Base-by-base conservation (phyloP, 30 jellyfish, hydroid and myxozoan genomes). In the Aurelia sp. region DNA sequence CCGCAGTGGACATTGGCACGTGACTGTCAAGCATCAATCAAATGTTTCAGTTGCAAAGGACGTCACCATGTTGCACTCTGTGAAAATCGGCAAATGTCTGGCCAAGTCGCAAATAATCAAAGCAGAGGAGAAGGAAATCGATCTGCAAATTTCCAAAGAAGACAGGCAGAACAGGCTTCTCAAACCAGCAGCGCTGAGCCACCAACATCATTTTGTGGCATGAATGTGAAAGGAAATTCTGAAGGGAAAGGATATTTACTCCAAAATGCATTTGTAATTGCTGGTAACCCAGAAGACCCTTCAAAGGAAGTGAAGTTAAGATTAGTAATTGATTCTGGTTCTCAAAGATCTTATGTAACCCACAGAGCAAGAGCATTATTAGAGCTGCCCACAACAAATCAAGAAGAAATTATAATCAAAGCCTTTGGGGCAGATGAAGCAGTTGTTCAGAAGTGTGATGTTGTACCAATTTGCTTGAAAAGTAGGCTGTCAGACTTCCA, bases 1-100 rank as follows among this genome's bases (percentile, higher is more conserved):
- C 20, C 22, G 75, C 23, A 62, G 53, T 48, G 86, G 86, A 48
- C 86, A 74, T 51, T 74, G 20, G 78, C 86, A 22, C 74, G 60
- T 51, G 78, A 59, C 51, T 74, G 86, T 55, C 57, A 74, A 51
- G 20, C 86, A 52, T 51, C 74, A 37, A 74, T 74, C 78, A 74
- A 59, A 58, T 74, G 86, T 51, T 74, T 47, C 52, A 51, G 47
- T 74, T 74, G 86, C 74, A 51, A 55, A 58, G 86, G 86, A 15
- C 0, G 61, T 48, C 86, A 74, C 78, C 86, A 74, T 55, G 86
- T 74, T 52, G 86, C 86, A 48, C 23, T 74, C 23, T 74, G 86
- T 74, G 86, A 74, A 71, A 71, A 35, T 30, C 31, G 51, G 47
- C 30, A 1, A 0, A 44, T 52, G 53, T 2, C 86, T 47, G 59